These are phyloP conservation scores for Heliconius erato DNA, from an alignment of 2,888 invertebrate genomes.

Conservation along the genomic window DNA sequence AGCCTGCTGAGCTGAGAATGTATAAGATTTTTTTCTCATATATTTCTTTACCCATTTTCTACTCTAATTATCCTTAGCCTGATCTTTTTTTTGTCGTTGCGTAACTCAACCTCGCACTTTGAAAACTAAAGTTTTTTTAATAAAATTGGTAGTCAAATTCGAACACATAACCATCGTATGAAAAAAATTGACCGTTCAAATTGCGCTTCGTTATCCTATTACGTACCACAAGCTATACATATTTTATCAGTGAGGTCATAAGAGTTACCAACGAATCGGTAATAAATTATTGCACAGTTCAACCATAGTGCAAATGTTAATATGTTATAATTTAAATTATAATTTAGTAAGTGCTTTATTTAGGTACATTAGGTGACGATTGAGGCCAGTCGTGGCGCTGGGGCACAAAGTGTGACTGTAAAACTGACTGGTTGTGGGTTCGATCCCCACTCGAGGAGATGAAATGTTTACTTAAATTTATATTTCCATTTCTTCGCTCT, in stretches of 20 bases:
- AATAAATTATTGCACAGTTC: not conserved
- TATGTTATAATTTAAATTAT: not conserved
- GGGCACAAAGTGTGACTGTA: not conserved
- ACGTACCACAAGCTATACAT: not conserved
- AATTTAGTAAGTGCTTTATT: not conserved
- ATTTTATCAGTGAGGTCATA: not conserved
- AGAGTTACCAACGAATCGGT: not conserved
- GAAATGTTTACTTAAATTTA: too few species aligned
- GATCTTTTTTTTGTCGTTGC: not conserved
- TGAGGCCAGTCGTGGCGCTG: too few species aligned
- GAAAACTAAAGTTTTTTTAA: not conserved
- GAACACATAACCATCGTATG: too few species aligned
- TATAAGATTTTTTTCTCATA: too few species aligned
- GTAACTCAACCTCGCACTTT: not conserved
- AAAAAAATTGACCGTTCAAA: not conserved
- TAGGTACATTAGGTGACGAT: too few species aligned
- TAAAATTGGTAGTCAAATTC: not conserved
- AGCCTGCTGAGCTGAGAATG: not conserved
- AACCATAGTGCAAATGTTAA: constrained; percentile 5
- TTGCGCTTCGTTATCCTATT: not conserved
- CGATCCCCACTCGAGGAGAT: too few species aligned
- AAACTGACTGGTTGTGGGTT: too few species aligned
- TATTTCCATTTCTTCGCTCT: too few species aligned
- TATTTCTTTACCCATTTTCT: not conserved
- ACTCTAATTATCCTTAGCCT: too few species aligned